Evolutionary conservation across 1,140 invertebrate species (phyloP), one percentile per base, ranked within the genome.

Genomic region (Paracyclopina nana): DNA sequence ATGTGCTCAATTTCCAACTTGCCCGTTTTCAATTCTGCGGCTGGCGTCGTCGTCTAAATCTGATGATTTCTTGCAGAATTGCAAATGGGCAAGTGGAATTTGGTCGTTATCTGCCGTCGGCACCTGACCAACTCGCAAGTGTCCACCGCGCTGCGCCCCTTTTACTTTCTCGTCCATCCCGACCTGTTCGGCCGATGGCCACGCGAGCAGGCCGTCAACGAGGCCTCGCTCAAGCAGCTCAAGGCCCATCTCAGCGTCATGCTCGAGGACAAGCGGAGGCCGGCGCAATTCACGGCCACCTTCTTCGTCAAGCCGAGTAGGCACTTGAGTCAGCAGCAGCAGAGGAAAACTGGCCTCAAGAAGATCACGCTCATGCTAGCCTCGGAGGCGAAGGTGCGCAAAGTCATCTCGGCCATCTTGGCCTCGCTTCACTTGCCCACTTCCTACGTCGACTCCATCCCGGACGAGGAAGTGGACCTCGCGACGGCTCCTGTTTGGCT

Each of bases 91-190:
- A n/a, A n/a, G n/a, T n/a, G n/a, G n/a, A n/a, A n/a, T n/a, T n/a
- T n/a, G n/a, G n/a, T n/a, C n/a, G n/a, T n/a, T n/a, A n/a, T n/a
- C n/a, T n/a, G n/a, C n/a, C n/a, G n/a, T n/a, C n/a, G n/a, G n/a
- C n/a, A n/a, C n/a, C n/a, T 48, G 14, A 48, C 20, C 16, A 28
- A 14, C 27, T 22, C 45, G 4, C 25, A 48, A 26, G 25, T 48
- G 12, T 48, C 45, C 25, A 27, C 27, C 4, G 45, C 45, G 25
- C 28, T 48, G 16, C 12, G 86, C 54, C 88, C 87, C 1, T 92
- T 94, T 63, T 91, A 88, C 63, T 92, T 94, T 66, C 77, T 77
- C 41, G 87, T 94, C 24, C 88, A 94, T 72, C 88, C 88, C 9
- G 88, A 94, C 68, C 66, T 91, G 28, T 94, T 94, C 71, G 82